A percentile compares a stretch with the other conserved stretches of the same genome.
Evolutionary conservation across 2,888 invertebrate species (phyloP).

Genomic region (Lamproptera curius): DNA sequence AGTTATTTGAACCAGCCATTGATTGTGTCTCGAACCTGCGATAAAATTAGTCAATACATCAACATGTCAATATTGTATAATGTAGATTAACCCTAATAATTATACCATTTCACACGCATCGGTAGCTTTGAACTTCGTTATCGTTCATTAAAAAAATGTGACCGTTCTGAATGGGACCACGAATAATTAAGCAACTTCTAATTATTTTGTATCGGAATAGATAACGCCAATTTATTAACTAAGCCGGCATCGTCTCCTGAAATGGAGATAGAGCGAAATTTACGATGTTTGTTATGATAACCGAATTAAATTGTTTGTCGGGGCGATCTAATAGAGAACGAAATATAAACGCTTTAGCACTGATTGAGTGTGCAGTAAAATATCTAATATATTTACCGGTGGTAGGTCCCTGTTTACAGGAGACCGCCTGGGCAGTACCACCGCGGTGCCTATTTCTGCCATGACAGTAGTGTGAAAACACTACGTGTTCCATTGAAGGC

Average conservation of each 20-base stretch:
- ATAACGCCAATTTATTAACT: constrained; percentile 67
- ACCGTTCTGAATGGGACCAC: constrained; percentile 37
- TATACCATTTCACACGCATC: constrained; percentile 31
- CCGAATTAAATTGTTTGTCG: constrained; percentile 50
- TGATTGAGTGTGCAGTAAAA: constrained; percentile 33
- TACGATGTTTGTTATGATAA: constrained; percentile 61
- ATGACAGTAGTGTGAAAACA: too few relatives aligned
- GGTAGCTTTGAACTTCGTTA: constrained; percentile 29
- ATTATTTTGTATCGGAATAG: constrained; percentile 65
- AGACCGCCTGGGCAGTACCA: too few relatives aligned
- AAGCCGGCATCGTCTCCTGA: constrained; percentile 37
- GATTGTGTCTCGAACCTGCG: too few relatives aligned
- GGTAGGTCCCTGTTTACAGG: too few relatives aligned
- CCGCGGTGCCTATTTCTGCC: too few relatives aligned
- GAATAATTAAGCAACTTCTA: constrained; percentile 68
- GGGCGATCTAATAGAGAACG: constrained; percentile 40
- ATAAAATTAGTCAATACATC: constrained; percentile 13
- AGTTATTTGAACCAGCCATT: too few relatives aligned
- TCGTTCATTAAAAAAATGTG: constrained; percentile 16
- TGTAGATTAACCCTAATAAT: constrained; percentile 19
- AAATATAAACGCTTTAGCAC: constrained; percentile 28
- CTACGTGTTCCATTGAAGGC: too few relatives aligned
- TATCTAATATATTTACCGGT: too few relatives aligned
- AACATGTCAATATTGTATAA: constrained; percentile 11
- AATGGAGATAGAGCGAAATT: constrained; percentile 55